Evolutionary conservation across 2,888 invertebrate genomes (phyloP), one percentile per base, ranked within the genome.

Genomic region (Baccha elongata): DNA sequence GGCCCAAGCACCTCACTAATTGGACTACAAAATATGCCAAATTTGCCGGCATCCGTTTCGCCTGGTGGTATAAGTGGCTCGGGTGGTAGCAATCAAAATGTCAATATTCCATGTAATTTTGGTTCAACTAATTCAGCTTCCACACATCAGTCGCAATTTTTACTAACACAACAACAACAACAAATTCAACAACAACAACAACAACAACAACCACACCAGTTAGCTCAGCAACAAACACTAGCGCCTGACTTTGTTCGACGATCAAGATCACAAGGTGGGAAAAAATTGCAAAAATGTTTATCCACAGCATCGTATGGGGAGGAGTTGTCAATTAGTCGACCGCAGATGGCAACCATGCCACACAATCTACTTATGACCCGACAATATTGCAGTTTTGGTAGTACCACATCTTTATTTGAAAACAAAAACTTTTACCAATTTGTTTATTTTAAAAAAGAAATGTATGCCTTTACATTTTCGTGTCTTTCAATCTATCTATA

Each of bases 321-420:
- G 91, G 93, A 93, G 88, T 88, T 90, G 89, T 89, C 88, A 89
- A 89, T 88, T 87, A 88, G 88, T 87, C 88, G 88, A 85, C 86
- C 86, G 85, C 87, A 87, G 86, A 86, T 86, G 88, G 84, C 86
- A 74, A 85, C 87, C 78, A 75, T 87, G 85, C 86, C 87, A 65
- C 92, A 93, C 92, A 92, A 92, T 92, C 93, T 95, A 92, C 94
- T 94, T 92, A 94, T 94, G 93, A 94, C 95, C 93, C 94, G 96
- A 93, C 96, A 96, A 94, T 96, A 96, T 95, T 96, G 95, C 96
- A 96, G 96, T 95, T 96, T 96, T 95, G 96, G 96, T 96, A 96
- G 96, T 96, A 96, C 87, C 87, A 87, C 86, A 86, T 87, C 87
- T 85, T 10, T 80, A 84, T 69, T 81, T 74, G 87, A 85, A 73